phyloP scores from a whole-genome alignment of 30 jellyfish, hydroid and myxozoan genomes.

The Chironex yamaguchii region DNA sequence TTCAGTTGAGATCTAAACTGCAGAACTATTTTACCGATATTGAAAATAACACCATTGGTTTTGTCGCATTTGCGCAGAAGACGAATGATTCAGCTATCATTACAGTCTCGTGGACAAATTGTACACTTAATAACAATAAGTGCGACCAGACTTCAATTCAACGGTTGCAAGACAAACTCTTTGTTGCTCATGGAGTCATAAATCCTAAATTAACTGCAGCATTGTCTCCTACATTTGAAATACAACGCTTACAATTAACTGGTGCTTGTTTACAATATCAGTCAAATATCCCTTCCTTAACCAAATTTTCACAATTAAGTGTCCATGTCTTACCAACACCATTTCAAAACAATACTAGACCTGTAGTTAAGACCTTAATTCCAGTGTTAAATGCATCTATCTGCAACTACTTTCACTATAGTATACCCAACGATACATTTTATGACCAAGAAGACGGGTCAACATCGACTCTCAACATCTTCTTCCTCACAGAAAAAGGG shows the following conservation, averaged over 20 bases:
- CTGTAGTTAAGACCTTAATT: slow-evolving; percentile 8
- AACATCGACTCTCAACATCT: slow-evolving; percentile 47
- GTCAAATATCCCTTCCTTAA: too few relatives aligned
- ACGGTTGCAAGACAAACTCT: slow-evolving; percentile 44
- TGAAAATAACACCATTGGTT: background rate
- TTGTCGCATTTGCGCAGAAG: background rate
- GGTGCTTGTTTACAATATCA: too few relatives aligned
- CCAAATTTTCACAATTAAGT: too few relatives aligned
- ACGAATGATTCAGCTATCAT: background rate
- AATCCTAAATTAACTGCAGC: slow-evolving; percentile 49
- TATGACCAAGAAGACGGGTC: slow-evolving; percentile 88
- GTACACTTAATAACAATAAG: slow-evolving; percentile 50
- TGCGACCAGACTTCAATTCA: slow-evolving; percentile 63
- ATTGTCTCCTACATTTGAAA: background rate
- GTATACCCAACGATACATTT: slow-evolving; percentile 73
- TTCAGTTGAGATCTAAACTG: background rate
- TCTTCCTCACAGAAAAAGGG: slow-evolving; percentile 10
- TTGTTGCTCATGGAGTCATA: slow-evolving; percentile 65
- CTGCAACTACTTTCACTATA: slow-evolving; percentile 51
- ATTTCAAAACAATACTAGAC: slow-evolving; percentile 27
- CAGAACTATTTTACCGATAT: background rate
- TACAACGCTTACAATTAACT: too few relatives aligned
- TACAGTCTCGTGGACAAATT: slow-evolving; percentile 73
- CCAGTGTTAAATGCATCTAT: slow-evolving; percentile 45
- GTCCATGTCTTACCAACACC: too few relatives aligned